A percentile compares a stretch with the other conserved stretches of the same genome.
Evolutionary conservation across 2,113 vertebrate species (phyloP).

Genomic region (Scopus umbretta): DNA sequence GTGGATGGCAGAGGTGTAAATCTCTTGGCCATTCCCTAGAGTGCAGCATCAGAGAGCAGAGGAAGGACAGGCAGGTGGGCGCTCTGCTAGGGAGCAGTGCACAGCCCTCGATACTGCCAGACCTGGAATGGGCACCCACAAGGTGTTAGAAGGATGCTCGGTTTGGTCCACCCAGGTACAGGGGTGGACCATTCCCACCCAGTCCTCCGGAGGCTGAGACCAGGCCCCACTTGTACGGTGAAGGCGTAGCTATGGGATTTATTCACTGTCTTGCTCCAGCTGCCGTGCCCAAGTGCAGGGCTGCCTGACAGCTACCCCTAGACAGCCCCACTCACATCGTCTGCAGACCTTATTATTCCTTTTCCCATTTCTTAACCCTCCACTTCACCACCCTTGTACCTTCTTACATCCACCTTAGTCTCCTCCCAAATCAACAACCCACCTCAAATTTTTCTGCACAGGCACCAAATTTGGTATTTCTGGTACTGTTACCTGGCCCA

Average conservation of each 20-base stretch:
- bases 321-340: neutral
- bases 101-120: neutral
- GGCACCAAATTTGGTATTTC: neutral
- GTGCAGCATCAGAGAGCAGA: neutral
- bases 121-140: accelerated
- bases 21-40: neutral
- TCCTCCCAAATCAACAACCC: neutral
- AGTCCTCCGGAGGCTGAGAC: neutral
- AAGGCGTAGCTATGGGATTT: neutral
- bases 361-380: neutral
- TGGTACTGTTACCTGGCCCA: neutral
- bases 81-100: neutral
- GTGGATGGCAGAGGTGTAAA: neutral
- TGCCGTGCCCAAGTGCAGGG: neutral
- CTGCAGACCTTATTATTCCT: neutral
- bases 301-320: neutral
- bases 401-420: neutral
- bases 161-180: neutral
- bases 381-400: neutral
- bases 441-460: neutral
- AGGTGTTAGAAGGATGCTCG: neutral
- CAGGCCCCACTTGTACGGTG: neutral
- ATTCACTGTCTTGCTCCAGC: neutral
- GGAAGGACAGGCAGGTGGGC: neutral
- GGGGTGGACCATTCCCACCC: neutral